phyloP scores from a whole-genome alignment of 2,797 vertebrate species.

The Psittacula derbiana region DNA sequence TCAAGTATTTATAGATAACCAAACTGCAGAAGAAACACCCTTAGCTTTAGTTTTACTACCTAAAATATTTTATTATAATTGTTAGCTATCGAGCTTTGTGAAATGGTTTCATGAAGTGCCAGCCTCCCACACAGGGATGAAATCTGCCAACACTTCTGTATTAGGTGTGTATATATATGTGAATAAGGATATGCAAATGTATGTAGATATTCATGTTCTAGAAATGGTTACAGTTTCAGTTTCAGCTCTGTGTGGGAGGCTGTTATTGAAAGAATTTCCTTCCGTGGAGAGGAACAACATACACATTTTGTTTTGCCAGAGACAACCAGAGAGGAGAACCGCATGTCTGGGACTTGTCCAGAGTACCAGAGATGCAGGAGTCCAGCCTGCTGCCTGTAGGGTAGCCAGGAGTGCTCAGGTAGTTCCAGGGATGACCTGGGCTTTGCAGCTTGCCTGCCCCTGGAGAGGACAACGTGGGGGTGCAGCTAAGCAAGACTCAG shows the following conservation, averaged over 20 bases:
- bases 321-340: not conserved
- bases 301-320: not conserved
- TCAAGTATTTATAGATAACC: not conserved
- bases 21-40: not conserved
- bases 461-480: not conserved
- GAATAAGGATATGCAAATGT: not conserved
- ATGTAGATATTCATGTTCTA: constrained; percentile 22
- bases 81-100: not conserved
- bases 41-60: not conserved
- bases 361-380: not conserved
- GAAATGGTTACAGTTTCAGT: constrained; percentile 12
- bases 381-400: not conserved
- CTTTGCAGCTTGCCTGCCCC: not conserved
- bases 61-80: not conserved
- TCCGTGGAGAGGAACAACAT: not conserved
- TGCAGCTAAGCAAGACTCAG: not conserved
- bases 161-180: not conserved
- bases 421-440: not conserved
- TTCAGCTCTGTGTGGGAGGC: constrained; percentile 51
- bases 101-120: not conserved
- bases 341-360: not conserved
- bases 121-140: not conserved
- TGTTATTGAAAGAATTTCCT: constrained; percentile 42
- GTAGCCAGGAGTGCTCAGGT: not conserved
- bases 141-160: not conserved